phyloP scores from a whole-genome alignment of 53 echinoderm and acorn worm genomes.

The Patiria pectinifera region DNA sequence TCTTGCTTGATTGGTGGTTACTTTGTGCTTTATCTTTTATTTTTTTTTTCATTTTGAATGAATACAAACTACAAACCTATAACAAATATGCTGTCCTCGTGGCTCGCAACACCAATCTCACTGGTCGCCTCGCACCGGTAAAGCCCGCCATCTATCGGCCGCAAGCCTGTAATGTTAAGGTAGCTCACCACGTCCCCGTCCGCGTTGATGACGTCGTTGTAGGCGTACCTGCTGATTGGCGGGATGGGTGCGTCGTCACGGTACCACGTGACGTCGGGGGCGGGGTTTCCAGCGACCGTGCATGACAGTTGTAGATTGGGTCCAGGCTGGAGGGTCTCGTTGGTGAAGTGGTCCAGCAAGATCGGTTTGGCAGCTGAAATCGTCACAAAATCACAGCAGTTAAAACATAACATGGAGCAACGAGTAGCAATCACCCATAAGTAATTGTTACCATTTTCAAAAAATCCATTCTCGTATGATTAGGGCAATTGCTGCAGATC shows the following conservation, averaged over 20 bases:
- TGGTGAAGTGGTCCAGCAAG: slow-evolving; percentile 82
- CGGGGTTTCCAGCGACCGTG: slow-evolving; percentile 93
- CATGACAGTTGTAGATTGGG: slow-evolving; percentile 91
- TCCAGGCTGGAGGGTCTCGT: slow-evolving; percentile 91
- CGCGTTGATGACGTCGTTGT: slow-evolving; percentile 85
- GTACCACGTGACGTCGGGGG: slow-evolving; percentile 87
- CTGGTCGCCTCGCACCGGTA: slow-evolving; percentile 94
- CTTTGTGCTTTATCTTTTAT: not conserved
- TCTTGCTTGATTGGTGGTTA: not conserved
- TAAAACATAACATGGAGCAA: not conserved
- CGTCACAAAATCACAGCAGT: not conserved
- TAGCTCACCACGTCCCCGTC: slow-evolving; percentile 95
- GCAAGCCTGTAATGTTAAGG: slow-evolving; percentile 89
- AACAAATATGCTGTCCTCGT: slow-evolving; percentile 89
- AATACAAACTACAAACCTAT: slow-evolving; percentile 68
- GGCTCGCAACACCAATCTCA: slow-evolving; percentile 70
- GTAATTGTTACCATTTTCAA: too few relatives aligned
- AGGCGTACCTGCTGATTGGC: slow-evolving; percentile 64
- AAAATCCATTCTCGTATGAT: too few relatives aligned
- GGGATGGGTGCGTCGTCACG: slow-evolving; percentile 79
- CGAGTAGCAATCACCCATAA: too few relatives aligned
- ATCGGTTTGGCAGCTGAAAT: slow-evolving; percentile 88
- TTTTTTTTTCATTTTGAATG: not conserved
- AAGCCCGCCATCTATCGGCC: slow-evolving; percentile 87
- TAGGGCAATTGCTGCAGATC: too few relatives aligned